Evolutionary conservation across 2,113 vertebrate species (phyloP).

Genomic region (Daubentonia madagascariensis): DNA sequence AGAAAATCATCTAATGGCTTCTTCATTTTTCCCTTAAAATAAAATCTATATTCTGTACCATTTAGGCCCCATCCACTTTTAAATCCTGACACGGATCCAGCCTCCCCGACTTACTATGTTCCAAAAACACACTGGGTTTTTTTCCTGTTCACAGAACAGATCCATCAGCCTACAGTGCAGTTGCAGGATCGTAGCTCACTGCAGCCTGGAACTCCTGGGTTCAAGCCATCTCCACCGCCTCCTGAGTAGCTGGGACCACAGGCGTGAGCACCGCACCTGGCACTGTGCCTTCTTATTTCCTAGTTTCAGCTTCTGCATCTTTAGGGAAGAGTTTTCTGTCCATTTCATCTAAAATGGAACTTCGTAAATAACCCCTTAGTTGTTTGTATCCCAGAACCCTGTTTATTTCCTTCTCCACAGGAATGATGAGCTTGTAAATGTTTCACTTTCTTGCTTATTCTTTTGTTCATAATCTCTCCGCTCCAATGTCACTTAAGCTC

Average conservation of each 20-base stretch:
- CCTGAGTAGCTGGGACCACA: too few species aligned
- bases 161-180: too few species aligned
- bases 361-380: fast-evolving
- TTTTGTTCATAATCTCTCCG: background rate
- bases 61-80: background rate
- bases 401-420: background rate
- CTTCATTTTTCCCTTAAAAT: background rate
- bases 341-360: background rate
- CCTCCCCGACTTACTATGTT: fast-evolving
- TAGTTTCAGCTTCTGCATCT: background rate
- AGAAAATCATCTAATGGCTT: background rate
- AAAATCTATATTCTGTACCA: background rate
- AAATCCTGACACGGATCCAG: background rate
- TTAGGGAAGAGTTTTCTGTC: background rate
- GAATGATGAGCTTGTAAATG: background rate
- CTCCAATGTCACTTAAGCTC: fast-evolving
- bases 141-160: fast-evolving
- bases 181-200: too few species aligned
- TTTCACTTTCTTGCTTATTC: background rate
- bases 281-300: background rate
- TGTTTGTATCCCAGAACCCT: fast-evolving
- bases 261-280: too few species aligned
- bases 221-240: too few species aligned
- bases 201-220: too few species aligned
- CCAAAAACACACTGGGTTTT: too few species aligned